Evolutionary conservation across 2,113 vertebrate genomes (phyloP).

Genomic region (Pseudorhombus dupliciocellatus): DNA sequence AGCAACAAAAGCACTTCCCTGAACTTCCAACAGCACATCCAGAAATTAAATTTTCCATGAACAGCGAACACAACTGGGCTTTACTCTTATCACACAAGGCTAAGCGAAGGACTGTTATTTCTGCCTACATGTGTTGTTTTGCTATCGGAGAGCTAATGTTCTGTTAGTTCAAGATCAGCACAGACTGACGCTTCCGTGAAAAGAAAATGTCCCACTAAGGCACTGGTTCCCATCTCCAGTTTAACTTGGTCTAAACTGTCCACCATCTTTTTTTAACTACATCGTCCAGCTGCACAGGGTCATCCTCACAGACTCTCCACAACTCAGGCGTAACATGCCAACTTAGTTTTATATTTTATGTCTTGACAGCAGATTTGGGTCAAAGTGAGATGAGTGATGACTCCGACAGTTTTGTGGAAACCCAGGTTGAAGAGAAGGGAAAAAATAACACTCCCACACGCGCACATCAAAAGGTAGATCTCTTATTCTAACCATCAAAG

Average conservation of each 20-base stretch:
- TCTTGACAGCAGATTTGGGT: constrained; percentile 52
- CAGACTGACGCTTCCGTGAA: no score
- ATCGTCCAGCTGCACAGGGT: no score
- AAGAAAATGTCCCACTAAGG: background rate
- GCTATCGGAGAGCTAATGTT: no score
- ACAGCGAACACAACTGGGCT: no score
- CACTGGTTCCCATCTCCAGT: background rate
- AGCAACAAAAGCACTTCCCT: no score
- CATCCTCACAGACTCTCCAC: background rate
- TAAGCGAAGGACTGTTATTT: no score
- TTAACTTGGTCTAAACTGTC: background rate
- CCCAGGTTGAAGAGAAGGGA: constrained; percentile 13
- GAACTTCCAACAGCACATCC: no score
- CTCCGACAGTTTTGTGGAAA: constrained; percentile 49
- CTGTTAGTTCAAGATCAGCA: no score
- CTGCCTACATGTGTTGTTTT: no score
- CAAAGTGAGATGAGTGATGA: constrained; percentile 53
- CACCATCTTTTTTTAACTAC: no score
- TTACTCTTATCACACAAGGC: no score
- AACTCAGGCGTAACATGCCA: constrained; percentile 29
- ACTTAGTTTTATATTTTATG: constrained; percentile 51
- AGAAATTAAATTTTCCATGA: no score
- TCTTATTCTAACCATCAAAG: constrained; percentile 76
- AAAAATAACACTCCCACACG: constrained; percentile 4
- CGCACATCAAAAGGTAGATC: constrained; percentile 71